Percentiles rank a stretch among this genome's conserved stretches.
Evolutionary conservation across 2,888 invertebrate species (phyloP).

Genomic region (Gortyna flavago): DNA sequence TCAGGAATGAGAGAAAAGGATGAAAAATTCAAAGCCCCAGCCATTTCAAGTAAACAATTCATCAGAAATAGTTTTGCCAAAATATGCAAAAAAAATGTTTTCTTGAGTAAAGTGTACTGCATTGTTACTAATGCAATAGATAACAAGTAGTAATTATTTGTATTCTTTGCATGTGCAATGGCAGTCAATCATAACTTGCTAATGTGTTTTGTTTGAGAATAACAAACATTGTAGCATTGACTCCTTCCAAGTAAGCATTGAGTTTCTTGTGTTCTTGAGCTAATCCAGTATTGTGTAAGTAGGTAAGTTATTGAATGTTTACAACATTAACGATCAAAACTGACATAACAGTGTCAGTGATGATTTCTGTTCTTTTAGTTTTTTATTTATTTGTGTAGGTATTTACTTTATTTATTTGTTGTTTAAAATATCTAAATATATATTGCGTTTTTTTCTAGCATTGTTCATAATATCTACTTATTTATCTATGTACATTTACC

Average conservation of each 20-base stretch:
- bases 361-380: neutral
- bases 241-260: conserved; percentile 9
- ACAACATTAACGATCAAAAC: neutral
- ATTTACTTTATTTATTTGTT: neutral
- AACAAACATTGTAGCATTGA: conserved; percentile 26
- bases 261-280: conserved; percentile 5
- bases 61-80: neutral
- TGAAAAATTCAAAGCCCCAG: fast-evolving
- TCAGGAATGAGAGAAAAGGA: neutral
- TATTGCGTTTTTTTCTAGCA: neutral
- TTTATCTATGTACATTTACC: neutral
- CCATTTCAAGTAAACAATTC: neutral
- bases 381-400: conserved; percentile 2
- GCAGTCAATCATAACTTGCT: conserved; percentile 42
- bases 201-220: conserved; percentile 34
- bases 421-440: neutral
- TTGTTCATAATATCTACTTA: neutral
- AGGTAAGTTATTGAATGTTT: neutral
- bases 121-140: conserved; percentile 11
- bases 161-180: conserved; percentile 41
- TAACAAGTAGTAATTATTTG: conserved; percentile 23
- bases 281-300: neutral
- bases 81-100: neutral
- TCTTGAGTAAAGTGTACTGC: too few species aligned
- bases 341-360: neutral